Percentiles rank a stretch among this genome's conserved stretches.
Evolutionary conservation across 2,113 vertebrate genomes (phyloP).

Genomic region (Microcebus griseorufus): DNA sequence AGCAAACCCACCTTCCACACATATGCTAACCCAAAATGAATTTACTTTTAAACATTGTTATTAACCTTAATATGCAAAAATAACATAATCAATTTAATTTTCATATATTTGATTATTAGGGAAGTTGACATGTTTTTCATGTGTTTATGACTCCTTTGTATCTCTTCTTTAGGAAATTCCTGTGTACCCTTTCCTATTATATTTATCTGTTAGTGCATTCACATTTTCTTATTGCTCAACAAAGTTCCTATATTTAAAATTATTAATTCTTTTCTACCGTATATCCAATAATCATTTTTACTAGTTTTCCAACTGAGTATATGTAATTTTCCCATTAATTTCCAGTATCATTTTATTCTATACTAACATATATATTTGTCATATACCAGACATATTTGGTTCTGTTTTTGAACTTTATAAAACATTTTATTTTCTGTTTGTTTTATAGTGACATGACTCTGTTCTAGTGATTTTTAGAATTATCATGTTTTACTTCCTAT

Average conservation of each 20-base stretch:
- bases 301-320: not conserved
- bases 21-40: not conserved
- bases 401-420: not conserved
- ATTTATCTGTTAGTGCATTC: not conserved
- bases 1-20: not conserved
- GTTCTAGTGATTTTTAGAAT: not conserved
- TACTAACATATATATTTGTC: not conserved
- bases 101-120: not conserved
- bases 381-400: not conserved
- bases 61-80: not conserved
- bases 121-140: not conserved
- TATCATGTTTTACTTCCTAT: not conserved
- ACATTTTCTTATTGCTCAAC: not conserved
- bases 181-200: not conserved
- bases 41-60: not conserved
- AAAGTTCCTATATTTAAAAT: not conserved
- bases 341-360: not conserved
- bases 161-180: not conserved
- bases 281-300: not conserved
- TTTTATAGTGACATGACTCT: not conserved
- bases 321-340: not conserved
- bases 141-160: not conserved
- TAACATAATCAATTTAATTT: not conserved
- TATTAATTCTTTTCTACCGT: not conserved
- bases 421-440: not conserved